These are phyloP conservation scores for Hyposmocoma kahamanoa DNA, from an alignment of 1,140 invertebrate species.

Conservation along the genomic window DNA sequence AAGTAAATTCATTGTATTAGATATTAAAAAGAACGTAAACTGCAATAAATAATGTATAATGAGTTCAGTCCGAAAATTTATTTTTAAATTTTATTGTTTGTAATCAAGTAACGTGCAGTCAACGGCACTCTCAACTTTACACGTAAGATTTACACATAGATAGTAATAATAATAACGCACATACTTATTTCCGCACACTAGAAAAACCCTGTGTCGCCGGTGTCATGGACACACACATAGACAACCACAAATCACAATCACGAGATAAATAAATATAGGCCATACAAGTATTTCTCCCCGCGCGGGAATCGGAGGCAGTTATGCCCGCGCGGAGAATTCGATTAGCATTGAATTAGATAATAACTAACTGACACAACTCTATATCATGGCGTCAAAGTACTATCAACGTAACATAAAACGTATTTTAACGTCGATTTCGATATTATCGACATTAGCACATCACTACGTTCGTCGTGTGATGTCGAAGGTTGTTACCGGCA, in stretches of 20 bases:
- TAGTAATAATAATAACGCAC: too few species aligned
- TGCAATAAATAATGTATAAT: not conserved
- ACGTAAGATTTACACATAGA: too few species aligned
- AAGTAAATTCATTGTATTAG: not conserved
- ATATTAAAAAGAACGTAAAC: not conserved
- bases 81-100: not conserved
- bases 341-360: not conserved
- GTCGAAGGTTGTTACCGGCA: constrained; percentile 15
- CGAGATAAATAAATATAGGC: too few species aligned
- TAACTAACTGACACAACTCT: not conserved
- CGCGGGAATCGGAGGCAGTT: too few species aligned
- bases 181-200: too few species aligned
- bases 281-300: too few species aligned
- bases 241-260: too few species aligned
- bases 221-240: too few species aligned
- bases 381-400: not conserved
- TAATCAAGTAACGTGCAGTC: too few species aligned
- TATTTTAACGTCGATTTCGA: not conserved
- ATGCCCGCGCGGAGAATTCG: not conserved
- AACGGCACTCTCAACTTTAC: too few species aligned
- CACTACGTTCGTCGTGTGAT: constrained; percentile 10
- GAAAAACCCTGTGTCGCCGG: too few species aligned
- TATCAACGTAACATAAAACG: not conserved
- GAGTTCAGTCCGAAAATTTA: not conserved
- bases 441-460: constrained; percentile 6